Evolutionary conservation across 2,797 vertebrate species (phyloP).

Genomic region (Alosa sapidissima): DNA sequence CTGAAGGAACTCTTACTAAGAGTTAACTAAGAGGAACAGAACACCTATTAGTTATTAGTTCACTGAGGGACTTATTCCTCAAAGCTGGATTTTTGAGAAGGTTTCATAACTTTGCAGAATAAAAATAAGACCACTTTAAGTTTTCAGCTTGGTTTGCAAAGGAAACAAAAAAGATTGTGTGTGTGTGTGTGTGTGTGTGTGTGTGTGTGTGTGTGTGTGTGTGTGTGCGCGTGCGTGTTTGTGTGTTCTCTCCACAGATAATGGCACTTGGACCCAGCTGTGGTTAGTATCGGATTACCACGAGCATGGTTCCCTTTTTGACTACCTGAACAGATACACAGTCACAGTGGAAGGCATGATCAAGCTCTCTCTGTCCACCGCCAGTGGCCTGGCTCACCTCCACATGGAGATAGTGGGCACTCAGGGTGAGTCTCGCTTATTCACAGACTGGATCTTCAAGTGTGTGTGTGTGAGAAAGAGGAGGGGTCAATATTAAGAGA

Average conservation of each 20-base stretch:
- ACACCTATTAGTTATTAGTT: neutral
- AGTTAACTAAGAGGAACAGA: neutral
- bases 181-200: constrained; percentile 12
- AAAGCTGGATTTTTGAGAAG: neutral
- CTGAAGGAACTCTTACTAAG: neutral
- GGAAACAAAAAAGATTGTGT: neutral
- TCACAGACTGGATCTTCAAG: neutral
- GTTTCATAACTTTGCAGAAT: neutral
- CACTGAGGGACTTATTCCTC: neutral
- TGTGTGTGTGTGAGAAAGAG: neutral
- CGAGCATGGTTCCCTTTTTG: constrained; percentile 85
- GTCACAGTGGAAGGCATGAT: constrained; percentile 88
- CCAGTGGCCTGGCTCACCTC: constrained; percentile 85
- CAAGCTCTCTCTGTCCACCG: constrained; percentile 82
- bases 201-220: constrained; percentile 4
- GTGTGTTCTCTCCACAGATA: constrained; percentile 68
- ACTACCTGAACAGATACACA: constrained; percentile 87
- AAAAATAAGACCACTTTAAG: neutral
- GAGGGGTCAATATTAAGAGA: too few species aligned
- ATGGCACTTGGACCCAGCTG: constrained; percentile 86
- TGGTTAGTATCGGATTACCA: constrained; percentile 89
- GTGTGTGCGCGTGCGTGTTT: neutral
- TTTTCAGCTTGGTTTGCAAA: neutral
- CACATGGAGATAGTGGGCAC: constrained; percentile 90
- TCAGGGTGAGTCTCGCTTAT: constrained; percentile 73